Evolutionary conservation across 2,113 vertebrate species (phyloP).

Genomic region (Eretmochelys imbricata): DNA sequence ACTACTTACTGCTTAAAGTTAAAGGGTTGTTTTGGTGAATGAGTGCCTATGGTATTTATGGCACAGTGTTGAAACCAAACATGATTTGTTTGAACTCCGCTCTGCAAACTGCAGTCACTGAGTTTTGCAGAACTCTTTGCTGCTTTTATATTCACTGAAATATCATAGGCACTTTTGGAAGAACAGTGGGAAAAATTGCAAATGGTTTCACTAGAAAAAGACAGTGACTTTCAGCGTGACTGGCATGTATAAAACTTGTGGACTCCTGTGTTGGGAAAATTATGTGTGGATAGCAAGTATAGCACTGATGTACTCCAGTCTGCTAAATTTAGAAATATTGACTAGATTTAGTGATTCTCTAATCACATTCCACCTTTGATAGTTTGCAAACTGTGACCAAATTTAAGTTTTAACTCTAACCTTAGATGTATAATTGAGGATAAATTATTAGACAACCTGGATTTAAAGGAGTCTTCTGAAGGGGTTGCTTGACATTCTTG

Average conservation of each 20-base stretch:
- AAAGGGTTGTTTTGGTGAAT: neutral
- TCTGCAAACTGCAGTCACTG: neutral
- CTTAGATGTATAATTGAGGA: neutral
- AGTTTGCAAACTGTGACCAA: neutral
- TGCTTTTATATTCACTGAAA: neutral
- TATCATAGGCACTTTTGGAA: neutral
- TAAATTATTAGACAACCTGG: neutral
- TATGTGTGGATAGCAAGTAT: neutral
- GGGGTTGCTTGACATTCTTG: neutral
- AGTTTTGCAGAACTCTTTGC: rapidly evolving
- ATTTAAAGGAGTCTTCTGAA: neutral
- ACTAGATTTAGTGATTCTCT: neutral
- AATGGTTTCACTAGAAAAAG: neutral
- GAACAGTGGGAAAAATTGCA: neutral
- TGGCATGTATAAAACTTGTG: neutral
- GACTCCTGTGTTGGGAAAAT: neutral
- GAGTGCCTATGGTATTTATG: neutral
- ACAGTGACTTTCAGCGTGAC: neutral
- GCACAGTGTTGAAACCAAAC: neutral
- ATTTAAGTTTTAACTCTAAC: neutral
- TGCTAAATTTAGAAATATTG: neutral
- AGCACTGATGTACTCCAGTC: neutral
- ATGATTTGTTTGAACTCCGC: neutral
- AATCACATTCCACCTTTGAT: neutral
- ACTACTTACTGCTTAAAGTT: neutral